Percentiles rank a stretch among this genome's conserved stretches.
Evolutionary conservation across 2,113 vertebrate species (phyloP).

Genomic region (Raja brachyura): DNA sequence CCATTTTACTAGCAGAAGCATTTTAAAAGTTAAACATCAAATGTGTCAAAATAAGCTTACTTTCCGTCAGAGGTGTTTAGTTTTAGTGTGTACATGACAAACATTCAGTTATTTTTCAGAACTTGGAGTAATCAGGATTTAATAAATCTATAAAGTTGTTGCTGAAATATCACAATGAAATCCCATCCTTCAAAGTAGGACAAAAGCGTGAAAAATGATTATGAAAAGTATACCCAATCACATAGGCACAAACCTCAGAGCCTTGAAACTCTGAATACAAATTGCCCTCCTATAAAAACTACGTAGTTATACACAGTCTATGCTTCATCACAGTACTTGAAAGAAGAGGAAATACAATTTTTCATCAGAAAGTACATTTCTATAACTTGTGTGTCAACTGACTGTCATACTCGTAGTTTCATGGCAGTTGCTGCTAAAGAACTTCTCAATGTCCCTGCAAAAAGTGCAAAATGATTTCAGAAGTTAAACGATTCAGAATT

Average conservation of each 20-base stretch:
- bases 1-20: not conserved
- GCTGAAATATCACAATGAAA: not conserved
- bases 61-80: not conserved
- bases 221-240: not conserved
- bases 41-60: not conserved
- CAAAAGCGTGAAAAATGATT: not conserved
- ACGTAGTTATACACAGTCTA: not conserved
- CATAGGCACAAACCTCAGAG: not conserved
- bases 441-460: not conserved
- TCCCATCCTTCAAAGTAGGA: not conserved
- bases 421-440: not conserved
- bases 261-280: not conserved
- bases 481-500: not conserved
- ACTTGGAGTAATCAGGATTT: not conserved
- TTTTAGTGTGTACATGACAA: conserved; percentile 1
- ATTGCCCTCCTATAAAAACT: not conserved
- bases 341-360: not conserved
- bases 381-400: not conserved
- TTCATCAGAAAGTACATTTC: conserved; percentile 2
- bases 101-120: not conserved
- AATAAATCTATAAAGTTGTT: not conserved
- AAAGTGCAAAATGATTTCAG: conserved; percentile 29
- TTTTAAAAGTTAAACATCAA: conserved; percentile 2
- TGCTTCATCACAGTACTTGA: not conserved
- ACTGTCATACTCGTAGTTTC: not conserved